Evolutionary conservation across 2,888 invertebrate species (phyloP).

Genomic region (Leucophenga maculata): DNA sequence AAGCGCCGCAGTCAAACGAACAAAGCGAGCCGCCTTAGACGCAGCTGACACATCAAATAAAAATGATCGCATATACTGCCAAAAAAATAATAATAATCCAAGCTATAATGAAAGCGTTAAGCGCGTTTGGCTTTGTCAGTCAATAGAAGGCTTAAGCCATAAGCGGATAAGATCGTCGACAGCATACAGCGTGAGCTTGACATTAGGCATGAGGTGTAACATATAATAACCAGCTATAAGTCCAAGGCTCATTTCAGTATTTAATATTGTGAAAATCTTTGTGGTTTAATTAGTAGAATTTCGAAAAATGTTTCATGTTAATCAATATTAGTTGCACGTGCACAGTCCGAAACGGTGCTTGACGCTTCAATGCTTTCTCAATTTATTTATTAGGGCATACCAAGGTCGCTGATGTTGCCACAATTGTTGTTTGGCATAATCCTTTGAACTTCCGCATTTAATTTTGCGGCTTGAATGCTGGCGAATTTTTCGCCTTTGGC

Average conservation of each 20-base stretch:
- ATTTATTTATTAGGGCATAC: background rate
- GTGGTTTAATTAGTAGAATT: background rate
- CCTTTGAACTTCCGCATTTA: conserved; percentile 22
- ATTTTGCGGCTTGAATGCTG: conserved; percentile 22
- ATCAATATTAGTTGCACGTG: too few species aligned
- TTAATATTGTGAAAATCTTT: too few species aligned
- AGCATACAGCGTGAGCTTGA: too few species aligned
- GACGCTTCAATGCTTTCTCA: too few species aligned
- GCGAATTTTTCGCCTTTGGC: conserved; percentile 18
- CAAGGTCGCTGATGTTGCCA: background rate
- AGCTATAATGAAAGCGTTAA: conserved; percentile 6
- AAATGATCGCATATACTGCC: conserved; percentile 7
- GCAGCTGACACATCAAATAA: conserved; percentile 3
- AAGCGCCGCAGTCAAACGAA: background rate
- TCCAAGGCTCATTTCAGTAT: too few species aligned
- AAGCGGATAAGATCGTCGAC: background rate
- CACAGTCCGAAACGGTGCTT: too few species aligned
- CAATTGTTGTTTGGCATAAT: conserved; percentile 25
- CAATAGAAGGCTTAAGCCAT: conserved; percentile 22
- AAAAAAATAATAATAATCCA: background rate
- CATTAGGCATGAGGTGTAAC: too few species aligned
- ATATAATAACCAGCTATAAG: too few species aligned
- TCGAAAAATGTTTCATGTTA: background rate
- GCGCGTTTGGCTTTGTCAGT: conserved; percentile 20
- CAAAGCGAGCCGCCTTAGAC: conserved; percentile 7